These are phyloP conservation scores for Phoenicopterus ruber DNA, from an alignment of 2,113 vertebrate species.

Conservation along the genomic window DNA sequence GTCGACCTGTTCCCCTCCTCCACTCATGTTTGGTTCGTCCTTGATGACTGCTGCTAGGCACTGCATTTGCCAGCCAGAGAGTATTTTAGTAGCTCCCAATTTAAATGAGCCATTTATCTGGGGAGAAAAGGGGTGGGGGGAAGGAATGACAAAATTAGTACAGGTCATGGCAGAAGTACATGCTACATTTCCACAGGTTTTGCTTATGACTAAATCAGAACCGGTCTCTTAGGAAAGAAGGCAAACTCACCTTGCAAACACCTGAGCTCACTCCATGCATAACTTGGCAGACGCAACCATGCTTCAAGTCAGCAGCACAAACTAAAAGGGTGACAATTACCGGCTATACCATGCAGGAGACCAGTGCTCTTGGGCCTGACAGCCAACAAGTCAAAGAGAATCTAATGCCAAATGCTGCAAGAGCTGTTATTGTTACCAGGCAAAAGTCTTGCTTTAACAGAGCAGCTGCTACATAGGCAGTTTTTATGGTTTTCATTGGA, in stretches of 20 bases:
- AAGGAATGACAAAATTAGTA: constrained; percentile 40
- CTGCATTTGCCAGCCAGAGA: constrained; percentile 94
- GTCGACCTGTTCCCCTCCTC: constrained; percentile 93
- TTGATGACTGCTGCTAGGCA: constrained; percentile 93
- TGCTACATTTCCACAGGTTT: not conserved
- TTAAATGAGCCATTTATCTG: constrained; percentile 98
- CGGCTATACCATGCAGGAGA: not conserved
- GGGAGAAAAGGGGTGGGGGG: not conserved
- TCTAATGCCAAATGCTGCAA: not conserved
- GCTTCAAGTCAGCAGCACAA: constrained; percentile 36
- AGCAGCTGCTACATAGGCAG: not conserved
- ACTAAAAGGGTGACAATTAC: not conserved
- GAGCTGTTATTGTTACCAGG: not conserved
- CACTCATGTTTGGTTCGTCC: constrained; percentile 98
- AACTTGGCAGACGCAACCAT: not conserved
- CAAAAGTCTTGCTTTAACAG: not conserved
- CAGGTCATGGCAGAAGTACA: not conserved
- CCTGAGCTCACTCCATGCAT: not conserved
- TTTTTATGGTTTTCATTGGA: not conserved
- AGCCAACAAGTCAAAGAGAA: constrained; percentile 1
- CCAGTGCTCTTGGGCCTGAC: not conserved
- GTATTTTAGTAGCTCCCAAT: constrained; percentile 88
- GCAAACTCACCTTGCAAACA: constrained; percentile 11
- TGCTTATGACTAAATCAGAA: not conserved
- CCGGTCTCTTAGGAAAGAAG: not conserved